Evolutionary conservation across 2,113 vertebrate species (phyloP), one percentile per base, ranked within the genome.

Genomic region (Cheirogaleus medius): DNA sequence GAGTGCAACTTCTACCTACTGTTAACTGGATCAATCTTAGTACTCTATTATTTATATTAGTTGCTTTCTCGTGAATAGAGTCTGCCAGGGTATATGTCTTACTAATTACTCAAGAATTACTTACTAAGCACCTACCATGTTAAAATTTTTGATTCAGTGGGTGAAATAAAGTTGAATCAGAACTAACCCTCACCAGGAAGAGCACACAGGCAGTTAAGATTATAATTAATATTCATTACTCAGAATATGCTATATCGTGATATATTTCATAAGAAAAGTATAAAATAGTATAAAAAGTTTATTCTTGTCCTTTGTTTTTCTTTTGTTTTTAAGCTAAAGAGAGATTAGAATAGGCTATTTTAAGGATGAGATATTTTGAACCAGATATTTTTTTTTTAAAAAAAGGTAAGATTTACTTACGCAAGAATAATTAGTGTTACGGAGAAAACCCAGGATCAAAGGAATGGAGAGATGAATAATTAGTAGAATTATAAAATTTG

Each of bases 321-420:
- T 80, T 77, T 92, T 84, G 20, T 44, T 94, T 94, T 83, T 44
- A 92, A 95, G 9, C 13, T 92, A 11, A n/a, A 89, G 52, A 63
- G 32, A 86, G 17, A 81, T 69, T 74, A 76, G 14, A 76, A 58
- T 58, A 92, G 7, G 23, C 23, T 86, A 37, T 64, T 73, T 73
- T 77, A 37, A 91, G 32, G 8, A 77, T 54, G 18, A 13, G 4
- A 74, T 49, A 90, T 42, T 85, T 85, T 94, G 49, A 88, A 47
- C 13, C 4, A 88, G 23, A 68, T 69, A 86, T 73, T 58, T 76
- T 44, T 34, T 49, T n/a, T 42, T 54, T 1, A 2, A 64, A 52
- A 66, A 42, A 47, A 63, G 42, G 60, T 80, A 91, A 93, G 5
- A 90, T 69, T 12, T 83, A 44, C 63, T 84, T 69, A 60, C 20